These are phyloP conservation scores for Bufo bufo DNA, from an alignment of 2,113 vertebrate species.

Conservation along the genomic window DNA sequence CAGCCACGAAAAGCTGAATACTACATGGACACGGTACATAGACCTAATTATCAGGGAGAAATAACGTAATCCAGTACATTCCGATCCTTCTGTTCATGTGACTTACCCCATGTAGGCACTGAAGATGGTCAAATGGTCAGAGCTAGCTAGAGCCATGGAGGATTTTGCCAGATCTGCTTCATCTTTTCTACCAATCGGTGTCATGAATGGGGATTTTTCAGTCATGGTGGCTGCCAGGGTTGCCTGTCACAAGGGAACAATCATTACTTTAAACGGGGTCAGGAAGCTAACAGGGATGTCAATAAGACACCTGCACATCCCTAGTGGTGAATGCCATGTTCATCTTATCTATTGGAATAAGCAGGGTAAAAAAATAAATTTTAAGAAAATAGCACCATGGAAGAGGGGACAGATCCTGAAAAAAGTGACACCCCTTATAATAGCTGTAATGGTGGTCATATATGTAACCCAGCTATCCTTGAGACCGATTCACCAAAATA, in stretches of 20 bases:
- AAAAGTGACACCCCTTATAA: too few species aligned
- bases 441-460: too few species aligned
- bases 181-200: constrained; percentile 91
- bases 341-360: too few species aligned
- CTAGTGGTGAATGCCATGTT: too few species aligned
- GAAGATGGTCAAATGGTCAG: constrained; percentile 95
- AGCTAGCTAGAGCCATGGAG: constrained; percentile 84
- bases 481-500: too few species aligned
- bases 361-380: too few species aligned
- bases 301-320: too few species aligned
- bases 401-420: too few species aligned
- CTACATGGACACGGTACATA: too few species aligned
- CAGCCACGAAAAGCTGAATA: too few species aligned
- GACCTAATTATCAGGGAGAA: not conserved
- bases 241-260: constrained; percentile 75
- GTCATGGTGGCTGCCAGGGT: constrained; percentile 95
- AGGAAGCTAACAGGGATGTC: not conserved
- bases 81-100: not conserved
- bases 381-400: too few species aligned
- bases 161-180: constrained; percentile 94
- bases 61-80: not conserved
- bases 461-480: too few species aligned
- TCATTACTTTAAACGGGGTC: not conserved
- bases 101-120: constrained; percentile 89
- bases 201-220: constrained; percentile 95